A percentile compares a stretch with the other conserved stretches of the same genome.
These are phyloP conservation scores for Catalaphyllia jardinei DNA, from an alignment of 64 coral and sea anemone genomes.

Conservation along the genomic window DNA sequence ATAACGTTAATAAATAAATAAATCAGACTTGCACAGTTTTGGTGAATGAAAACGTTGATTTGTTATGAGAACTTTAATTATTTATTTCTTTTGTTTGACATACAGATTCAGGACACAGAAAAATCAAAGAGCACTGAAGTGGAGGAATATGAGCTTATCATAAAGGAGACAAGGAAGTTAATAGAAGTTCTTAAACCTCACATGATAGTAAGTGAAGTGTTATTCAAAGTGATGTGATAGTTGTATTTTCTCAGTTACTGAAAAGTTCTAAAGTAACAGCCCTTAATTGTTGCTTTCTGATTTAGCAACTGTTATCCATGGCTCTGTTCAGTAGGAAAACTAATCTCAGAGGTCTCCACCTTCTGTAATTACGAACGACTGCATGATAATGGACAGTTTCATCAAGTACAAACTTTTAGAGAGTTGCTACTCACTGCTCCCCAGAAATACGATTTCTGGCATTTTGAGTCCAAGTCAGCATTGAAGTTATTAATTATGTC, in stretches of 20 bases:
- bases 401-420: too few species aligned
- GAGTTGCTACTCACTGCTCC: too few species aligned
- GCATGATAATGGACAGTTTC: too few species aligned
- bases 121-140: neutral
- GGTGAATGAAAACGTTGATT: neutral
- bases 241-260: neutral
- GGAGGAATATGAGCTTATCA: slow-evolving; percentile 61
- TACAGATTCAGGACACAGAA: neutral
- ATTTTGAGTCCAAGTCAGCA: too few species aligned
- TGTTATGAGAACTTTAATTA: neutral
- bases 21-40: neutral
- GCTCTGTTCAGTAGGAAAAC: too few species aligned
- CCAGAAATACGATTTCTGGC: too few species aligned
- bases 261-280: neutral
- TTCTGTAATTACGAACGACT: too few species aligned
- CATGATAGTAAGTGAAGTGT: slow-evolving; percentile 23
- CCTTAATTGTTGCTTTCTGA: too few species aligned
- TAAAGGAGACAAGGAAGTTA: slow-evolving; percentile 69
- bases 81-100: neutral
- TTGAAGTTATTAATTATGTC: too few species aligned
- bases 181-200: slow-evolving; percentile 83
- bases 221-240: neutral
- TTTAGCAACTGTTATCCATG: too few species aligned
- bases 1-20: too few species aligned
- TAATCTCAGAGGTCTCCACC: too few species aligned